Evolutionary conservation across 2,888 invertebrate species (phyloP).

Genomic region (Apocheima hispidaria): DNA sequence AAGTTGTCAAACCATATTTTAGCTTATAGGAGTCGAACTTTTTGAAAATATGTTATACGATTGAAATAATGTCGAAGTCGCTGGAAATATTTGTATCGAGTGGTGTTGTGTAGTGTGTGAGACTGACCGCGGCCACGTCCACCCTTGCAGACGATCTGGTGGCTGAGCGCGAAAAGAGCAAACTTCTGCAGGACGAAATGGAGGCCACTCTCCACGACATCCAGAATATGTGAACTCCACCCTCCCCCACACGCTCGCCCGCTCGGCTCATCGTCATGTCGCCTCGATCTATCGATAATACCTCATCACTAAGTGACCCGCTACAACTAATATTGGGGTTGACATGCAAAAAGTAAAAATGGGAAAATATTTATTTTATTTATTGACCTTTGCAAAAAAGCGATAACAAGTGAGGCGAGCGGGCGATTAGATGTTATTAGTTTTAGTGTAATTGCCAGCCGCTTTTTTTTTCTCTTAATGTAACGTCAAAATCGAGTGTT

Average conservation of each 20-base stretch:
- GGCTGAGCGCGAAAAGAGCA: conserved; percentile 97
- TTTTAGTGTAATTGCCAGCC: conserved; percentile 83
- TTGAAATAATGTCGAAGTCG: neutral
- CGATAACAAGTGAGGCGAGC: conserved; percentile 57
- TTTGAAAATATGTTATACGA: no score
- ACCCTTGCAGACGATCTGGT: conserved; percentile 96
- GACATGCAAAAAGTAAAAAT: conserved; percentile 17
- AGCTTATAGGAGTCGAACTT: neutral
- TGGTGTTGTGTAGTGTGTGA: conserved; percentile 70
- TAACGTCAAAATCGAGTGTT: conserved; percentile 78
- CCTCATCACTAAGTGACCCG: conserved; percentile 17
- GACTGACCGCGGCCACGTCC: conserved; percentile 80
- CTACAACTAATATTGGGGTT: conserved; percentile 15
- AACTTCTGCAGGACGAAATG: conserved; percentile 98
- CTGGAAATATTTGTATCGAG: conserved; percentile 54
- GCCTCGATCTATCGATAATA: conserved; percentile 34
- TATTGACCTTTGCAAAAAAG: conserved; percentile 9
- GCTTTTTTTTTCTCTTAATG: conserved; percentile 71
- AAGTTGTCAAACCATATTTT: neutral
- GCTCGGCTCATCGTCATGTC: conserved; percentile 46
- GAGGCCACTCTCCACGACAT: conserved; percentile 99
- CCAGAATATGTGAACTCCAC: conserved; percentile 96
- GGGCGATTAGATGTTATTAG: conserved; percentile 78
- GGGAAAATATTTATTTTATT: conserved; percentile 23
- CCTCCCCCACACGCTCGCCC: conserved; percentile 51